Evolutionary conservation across 2,888 invertebrate species (phyloP).

Genomic region (Chironomus riparius): DNA sequence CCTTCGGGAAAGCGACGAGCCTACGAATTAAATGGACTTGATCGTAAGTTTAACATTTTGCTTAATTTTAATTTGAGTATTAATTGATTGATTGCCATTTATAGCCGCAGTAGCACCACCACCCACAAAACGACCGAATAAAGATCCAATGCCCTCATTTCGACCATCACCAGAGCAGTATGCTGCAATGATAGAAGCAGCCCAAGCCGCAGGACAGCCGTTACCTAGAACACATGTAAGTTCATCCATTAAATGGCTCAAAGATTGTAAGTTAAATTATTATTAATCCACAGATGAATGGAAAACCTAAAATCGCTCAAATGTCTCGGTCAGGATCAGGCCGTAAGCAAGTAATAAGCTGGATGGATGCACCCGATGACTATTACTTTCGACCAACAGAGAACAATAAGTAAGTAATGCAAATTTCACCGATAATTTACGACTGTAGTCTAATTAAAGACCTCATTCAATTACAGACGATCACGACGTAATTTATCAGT

Average conservation of each 20-base stretch:
- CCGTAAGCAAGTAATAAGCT: constrained; percentile 88
- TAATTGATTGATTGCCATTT: not conserved
- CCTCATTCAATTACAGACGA: constrained; percentile 49
- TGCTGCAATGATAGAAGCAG: constrained; percentile 60
- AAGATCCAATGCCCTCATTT: constrained; percentile 63
- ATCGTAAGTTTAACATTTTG: constrained; percentile 54
- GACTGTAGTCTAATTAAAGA: not conserved
- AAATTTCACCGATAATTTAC: not conserved
- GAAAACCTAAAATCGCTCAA: constrained; percentile 71
- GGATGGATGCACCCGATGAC: constrained; percentile 98
- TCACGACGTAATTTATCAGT: constrained; percentile 71
- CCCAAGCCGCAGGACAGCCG: constrained; percentile 56
- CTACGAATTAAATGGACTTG: constrained; percentile 80
- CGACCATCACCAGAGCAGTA: constrained; percentile 61
- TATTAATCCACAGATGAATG: constrained; percentile 54
- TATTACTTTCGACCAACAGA: constrained; percentile 90
- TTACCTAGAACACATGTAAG: constrained; percentile 60
- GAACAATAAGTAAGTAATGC: constrained; percentile 67
- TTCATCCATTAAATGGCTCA: constrained; percentile 27
- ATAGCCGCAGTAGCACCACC: constrained; percentile 44
- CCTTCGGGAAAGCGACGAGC: constrained; percentile 60
- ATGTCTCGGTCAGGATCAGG: constrained; percentile 66
- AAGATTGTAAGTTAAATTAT: not conserved
- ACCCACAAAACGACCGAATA: constrained; percentile 71
- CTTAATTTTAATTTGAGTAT: not conserved